These are phyloP conservation scores for Ciconia nigra DNA, from an alignment of 2,797 vertebrate genomes.

Conservation along the genomic window DNA sequence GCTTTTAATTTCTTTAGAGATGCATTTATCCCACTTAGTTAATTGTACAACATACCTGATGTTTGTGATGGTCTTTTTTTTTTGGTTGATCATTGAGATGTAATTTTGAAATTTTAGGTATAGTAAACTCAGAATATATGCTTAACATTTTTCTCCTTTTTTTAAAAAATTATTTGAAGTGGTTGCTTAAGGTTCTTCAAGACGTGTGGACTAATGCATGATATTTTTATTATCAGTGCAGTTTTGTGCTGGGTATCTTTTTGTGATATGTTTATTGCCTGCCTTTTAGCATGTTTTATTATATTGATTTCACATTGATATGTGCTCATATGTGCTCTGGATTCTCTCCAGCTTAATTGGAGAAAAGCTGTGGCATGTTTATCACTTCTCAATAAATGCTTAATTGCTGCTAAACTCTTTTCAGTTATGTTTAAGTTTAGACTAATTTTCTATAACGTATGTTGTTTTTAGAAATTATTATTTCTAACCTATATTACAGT, in stretches of 20 bases:
- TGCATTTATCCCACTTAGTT: not conserved
- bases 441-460: not conserved
- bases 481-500: not conserved
- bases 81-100: not conserved
- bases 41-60: not conserved
- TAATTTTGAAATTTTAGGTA: not conserved
- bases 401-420: slow-evolving; percentile 30
- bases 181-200: not conserved
- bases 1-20: not conserved
- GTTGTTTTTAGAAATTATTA: not conserved
- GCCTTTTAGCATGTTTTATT: not conserved
- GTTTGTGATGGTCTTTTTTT: not conserved
- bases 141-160: not conserved
- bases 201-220: not conserved
- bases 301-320: not conserved
- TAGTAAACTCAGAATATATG: not conserved
- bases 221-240: not conserved
- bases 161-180: not conserved
- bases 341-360: not conserved
- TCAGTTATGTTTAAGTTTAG: not conserved
- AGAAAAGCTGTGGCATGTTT: slow-evolving; percentile 12
- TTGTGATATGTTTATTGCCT: not conserved
- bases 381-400: slow-evolving; percentile 17
- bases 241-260: not conserved
- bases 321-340: not conserved